Base-by-base conservation (phyloP, 2,113 vertebrate genomes). In the Ceyx melanurus region DNA sequence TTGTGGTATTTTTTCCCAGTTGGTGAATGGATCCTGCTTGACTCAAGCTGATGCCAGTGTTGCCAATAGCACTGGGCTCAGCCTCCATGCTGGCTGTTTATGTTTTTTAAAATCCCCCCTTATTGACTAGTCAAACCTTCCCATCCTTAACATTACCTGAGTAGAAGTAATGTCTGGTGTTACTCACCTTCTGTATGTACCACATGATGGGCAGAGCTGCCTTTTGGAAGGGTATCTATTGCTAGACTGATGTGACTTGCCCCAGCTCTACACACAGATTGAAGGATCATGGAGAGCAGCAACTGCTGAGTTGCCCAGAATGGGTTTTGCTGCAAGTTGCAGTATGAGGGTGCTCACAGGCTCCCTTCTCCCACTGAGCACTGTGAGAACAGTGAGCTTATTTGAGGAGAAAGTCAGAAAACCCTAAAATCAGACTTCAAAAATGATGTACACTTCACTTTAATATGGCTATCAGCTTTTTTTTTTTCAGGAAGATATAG, bases 241-340 rank as follows among this genome's bases (percentile, higher is more conserved):
- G 74, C 83, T 64, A 45, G 15, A 20, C 43, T 23, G 71, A 86
- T 31, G 64, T 56, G 94, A 77, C 43, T 65, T 28, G 51, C 74
- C 67, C 56, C 29, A 7, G 35, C 64, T 74, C 71, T 19, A 20
- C 62, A 31, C 77, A 6, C 6, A 77, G 86, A 79, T 33, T 35
- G 83, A 66, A 68, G 51, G 76, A 91, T 81, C 4, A 42, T 5
- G 51, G 73, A 60, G 72, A 96, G 88, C 84, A 66, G 25, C 35
- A 87, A 72, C 62, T 51, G 2, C 10, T 17, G 37, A 48, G 58
- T 79, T 82, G 75, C 78, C 86, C 84, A 57, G 89, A 80, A 83
- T 3, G 46, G 95, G 61, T 82, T 92, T 94, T 97, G 93, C 88
- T 33, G 70, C 22, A 61, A 93, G 89, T 84, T 92, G 77, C 67